phyloP scores from a whole-genome alignment of 2,113 vertebrate genomes.

The Ameiurus melas region DNA sequence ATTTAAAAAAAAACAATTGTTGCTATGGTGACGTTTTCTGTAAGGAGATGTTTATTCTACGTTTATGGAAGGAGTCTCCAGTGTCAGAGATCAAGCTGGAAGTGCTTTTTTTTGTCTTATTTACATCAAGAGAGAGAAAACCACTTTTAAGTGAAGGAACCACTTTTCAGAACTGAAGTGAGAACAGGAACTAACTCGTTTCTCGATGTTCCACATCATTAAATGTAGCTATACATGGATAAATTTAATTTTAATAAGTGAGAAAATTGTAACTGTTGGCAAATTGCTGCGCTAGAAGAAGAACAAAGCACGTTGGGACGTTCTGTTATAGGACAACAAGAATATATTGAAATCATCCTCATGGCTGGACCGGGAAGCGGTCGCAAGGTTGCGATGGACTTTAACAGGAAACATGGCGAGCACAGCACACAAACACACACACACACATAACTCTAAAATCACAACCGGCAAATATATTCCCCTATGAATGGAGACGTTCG shows the following conservation, averaged over 20 bases:
- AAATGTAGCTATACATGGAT: neutral
- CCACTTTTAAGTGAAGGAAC: neutral
- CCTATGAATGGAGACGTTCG: too few species aligned
- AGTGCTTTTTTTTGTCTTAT: neutral
- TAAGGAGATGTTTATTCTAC: neutral
- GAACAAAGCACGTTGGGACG: neutral
- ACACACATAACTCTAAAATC: too few species aligned
- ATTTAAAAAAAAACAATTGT: too few species aligned
- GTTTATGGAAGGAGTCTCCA: neutral
- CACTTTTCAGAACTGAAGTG: neutral
- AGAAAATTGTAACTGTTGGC: neutral
- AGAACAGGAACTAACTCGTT: neutral
- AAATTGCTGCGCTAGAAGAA: neutral
- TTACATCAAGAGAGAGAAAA: neutral
- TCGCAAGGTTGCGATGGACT: too few species aligned
- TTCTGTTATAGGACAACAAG: neutral
- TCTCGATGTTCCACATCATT: neutral
- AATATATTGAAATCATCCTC: too few species aligned
- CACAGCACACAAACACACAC: too few species aligned
- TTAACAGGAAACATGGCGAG: too few species aligned
- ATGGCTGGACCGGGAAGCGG: too few species aligned
- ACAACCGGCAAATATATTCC: too few species aligned
- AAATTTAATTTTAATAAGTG: too few species aligned
- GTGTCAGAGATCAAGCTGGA: neutral
- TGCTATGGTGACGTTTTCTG: neutral